These are phyloP conservation scores for Orbicella faveolata DNA, from an alignment of 64 coral and sea anemone genomes.

Conservation along the genomic window DNA sequence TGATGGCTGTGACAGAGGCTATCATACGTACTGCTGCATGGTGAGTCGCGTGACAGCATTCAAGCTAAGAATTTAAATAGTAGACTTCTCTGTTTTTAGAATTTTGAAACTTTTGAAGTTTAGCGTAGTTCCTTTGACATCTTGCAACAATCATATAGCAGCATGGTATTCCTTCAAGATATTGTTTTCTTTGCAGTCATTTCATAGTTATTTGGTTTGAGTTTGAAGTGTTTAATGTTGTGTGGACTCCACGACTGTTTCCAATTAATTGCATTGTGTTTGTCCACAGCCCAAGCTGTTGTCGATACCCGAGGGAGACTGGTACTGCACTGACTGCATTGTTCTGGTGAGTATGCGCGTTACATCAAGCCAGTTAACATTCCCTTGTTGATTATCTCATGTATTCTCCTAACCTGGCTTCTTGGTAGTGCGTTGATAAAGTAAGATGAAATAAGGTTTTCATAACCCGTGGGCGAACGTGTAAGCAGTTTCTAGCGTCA, in stretches of 20 bases:
- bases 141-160: too few species aligned
- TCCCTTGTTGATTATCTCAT: too few species aligned
- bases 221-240: not conserved
- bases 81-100: not conserved
- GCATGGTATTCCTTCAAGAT: too few species aligned
- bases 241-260: not conserved
- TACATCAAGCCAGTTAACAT: not conserved
- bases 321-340: conserved; percentile 97
- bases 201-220: too few species aligned
- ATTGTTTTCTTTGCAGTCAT: too few species aligned
- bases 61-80: not conserved
- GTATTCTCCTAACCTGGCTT: too few species aligned
- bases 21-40: conserved; percentile 97
- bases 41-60: conserved; percentile 27
- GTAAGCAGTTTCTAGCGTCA: too few species aligned
- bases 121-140: too few species aligned
- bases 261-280: conserved; percentile 1
- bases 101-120: too few species aligned
- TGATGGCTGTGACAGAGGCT: conserved; percentile 96
- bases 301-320: conserved; percentile 90
- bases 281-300: conserved; percentile 79
- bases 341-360: conserved; percentile 70
- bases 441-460: too few species aligned
- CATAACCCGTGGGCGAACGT: too few species aligned
- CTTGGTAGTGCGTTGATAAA: too few species aligned